Base-by-base conservation (phyloP, 2,797 vertebrate genomes). In the Dromococcyx pavoninus region DNA sequence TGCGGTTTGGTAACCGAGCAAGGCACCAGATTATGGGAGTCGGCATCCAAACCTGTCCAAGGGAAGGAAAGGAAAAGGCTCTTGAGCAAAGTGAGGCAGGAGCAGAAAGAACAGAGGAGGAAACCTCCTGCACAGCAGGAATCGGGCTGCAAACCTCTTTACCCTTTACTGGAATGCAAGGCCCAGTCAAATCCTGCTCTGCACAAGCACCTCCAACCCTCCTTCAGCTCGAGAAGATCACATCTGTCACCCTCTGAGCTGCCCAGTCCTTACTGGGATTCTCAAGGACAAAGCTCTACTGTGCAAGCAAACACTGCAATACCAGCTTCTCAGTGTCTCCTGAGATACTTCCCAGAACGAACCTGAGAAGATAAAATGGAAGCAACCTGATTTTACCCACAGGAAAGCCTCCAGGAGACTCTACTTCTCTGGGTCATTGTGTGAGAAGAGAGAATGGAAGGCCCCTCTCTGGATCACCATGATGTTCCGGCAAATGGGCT, bases 401-500 rank as follows among this genome's bases (percentile, higher is more conserved):
- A 53, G 17, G 28, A 35, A 54, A 54, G 53, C 16, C 60, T 53
- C 37, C 65, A 24, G 41, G 61, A 79, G 54, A 58, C 17, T 24
- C 19, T 46, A 33, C 0, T 0, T 18, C 65, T 53, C 61, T 2
- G 2, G 62, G 58, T 13, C 14, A 11, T 7, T 50, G 17, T 19
- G 28, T 23, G 25, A 51, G 54, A 33, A 70, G 56, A 16, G 33
- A 0, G 3, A 56, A 10, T 18, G 6, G 21, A 41, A 69, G 62
- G 53, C 16, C 6, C 8, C 22, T 6, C 27, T 8, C 48, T 30
- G 37, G 33, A 27, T 19, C 30, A 39, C 62, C 62, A 17, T 41
- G 41, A 24, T 51, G 56, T 27, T 13, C 2, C 24, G 70, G 67
- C 54, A 9, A 56, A 50, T 0, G 4, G 54, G 48, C 18, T 50